Evolutionary conservation across 2,113 vertebrate species (phyloP).

Genomic region (Sterna hirundo): DNA sequence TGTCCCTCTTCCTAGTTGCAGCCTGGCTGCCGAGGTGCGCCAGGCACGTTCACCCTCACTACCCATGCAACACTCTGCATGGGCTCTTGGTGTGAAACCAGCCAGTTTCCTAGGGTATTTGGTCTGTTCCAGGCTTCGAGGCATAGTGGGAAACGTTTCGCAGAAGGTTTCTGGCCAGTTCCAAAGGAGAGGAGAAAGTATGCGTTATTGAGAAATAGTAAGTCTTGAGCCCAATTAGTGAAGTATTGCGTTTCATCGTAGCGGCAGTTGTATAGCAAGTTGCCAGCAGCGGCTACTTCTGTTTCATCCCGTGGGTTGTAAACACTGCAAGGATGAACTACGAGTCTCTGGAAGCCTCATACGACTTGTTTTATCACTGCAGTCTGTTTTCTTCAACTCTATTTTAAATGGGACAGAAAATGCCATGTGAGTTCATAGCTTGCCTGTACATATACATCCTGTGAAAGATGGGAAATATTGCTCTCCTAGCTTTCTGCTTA

Average conservation of each 20-base stretch:
- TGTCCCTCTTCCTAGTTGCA: background rate
- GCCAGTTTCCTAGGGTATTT: background rate
- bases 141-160: background rate
- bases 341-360: background rate
- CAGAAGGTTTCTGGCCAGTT: background rate
- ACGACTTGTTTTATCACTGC: background rate
- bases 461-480: background rate
- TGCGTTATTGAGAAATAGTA: background rate
- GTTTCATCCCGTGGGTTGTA: background rate
- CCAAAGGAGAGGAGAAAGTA: background rate
- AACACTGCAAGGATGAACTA: background rate
- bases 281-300: background rate
- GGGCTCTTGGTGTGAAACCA: background rate
- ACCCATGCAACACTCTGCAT: rapidly evolving
- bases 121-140: rapidly evolving
- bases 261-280: background rate
- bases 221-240: background rate
- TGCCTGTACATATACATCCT: rapidly evolving
- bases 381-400: background rate
- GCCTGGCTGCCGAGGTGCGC: background rate
- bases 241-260: background rate
- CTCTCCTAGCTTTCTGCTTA: background rate
- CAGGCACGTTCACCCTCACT: background rate
- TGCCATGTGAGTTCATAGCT: background rate
- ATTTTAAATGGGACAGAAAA: background rate